phyloP scores from a whole-genome alignment of 2,113 vertebrate species.

The Synchiropus splendidus region DNA sequence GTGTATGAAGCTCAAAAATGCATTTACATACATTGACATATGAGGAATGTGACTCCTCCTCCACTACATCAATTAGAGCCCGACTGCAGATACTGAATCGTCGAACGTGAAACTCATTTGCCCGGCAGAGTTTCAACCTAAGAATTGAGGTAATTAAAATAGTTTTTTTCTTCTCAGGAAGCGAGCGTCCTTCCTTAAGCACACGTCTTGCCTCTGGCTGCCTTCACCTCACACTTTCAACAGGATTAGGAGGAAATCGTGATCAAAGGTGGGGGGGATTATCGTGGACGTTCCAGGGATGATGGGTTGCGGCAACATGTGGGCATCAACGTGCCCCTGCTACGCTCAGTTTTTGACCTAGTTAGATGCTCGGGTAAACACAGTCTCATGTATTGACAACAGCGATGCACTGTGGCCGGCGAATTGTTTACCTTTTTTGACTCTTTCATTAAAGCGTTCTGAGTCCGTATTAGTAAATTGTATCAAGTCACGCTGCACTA shows the following conservation, averaged over 20 bases:
- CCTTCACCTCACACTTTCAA: slow-evolving; percentile 32
- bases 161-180: slow-evolving; percentile 23
- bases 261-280: slow-evolving; percentile 52
- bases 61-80: slow-evolving; percentile 33
- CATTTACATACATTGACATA: no score
- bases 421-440: no score
- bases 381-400: no score
- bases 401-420: no score
- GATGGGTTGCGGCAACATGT: slow-evolving; percentile 17
- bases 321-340: slow-evolving; percentile 7
- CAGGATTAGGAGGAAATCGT: slow-evolving; percentile 43
- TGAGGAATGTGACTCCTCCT: no score
- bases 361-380: slow-evolving; percentile 12
- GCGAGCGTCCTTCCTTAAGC: slow-evolving; percentile 13
- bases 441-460: no score
- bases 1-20: no score
- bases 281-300: slow-evolving; percentile 27
- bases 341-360: slow-evolving; percentile 26
- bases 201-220: slow-evolving; percentile 30
- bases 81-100: slow-evolving; percentile 22
- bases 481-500: no score
- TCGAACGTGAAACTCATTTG: slow-evolving; percentile 27
- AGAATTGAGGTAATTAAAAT: slow-evolving; percentile 33
- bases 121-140: slow-evolving; percentile 17
- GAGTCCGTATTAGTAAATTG: no score